A percentile compares a stretch with the other conserved stretches of the same genome.
Evolutionary conservation across 2,113 vertebrate species (phyloP).

Genomic region (Gallinago jamesoni): DNA sequence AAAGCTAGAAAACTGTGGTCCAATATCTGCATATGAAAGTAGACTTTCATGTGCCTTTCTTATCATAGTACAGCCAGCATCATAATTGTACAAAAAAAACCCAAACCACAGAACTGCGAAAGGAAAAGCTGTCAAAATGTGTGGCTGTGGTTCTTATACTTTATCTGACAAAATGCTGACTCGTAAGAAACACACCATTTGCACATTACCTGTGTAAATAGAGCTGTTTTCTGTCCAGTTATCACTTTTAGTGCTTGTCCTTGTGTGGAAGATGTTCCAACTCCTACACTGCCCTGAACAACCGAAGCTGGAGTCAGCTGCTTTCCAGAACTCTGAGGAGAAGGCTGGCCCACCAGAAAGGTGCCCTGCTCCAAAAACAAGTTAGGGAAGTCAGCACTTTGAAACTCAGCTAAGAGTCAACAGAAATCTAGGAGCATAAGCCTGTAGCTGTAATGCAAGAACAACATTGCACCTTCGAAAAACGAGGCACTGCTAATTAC

Average conservation of each 20-base stretch:
- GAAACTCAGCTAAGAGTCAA: background rate
- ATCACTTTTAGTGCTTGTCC: constrained; percentile 91
- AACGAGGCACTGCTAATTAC: background rate
- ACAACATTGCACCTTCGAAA: background rate
- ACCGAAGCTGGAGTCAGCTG: constrained; percentile 80
- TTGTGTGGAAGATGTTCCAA: constrained; percentile 78
- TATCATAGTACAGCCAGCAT: background rate
- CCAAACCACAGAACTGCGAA: background rate
- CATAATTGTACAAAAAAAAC: background rate
- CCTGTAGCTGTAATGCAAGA: background rate
- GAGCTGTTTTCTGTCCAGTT: constrained; percentile 92
- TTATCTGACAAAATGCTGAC: background rate
- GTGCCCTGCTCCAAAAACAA: constrained; percentile 82
- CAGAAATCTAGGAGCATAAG: background rate
- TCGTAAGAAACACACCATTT: background rate
- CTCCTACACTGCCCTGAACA: constrained; percentile 76
- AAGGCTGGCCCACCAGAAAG: constrained; percentile 94
- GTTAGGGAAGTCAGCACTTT: background rate
- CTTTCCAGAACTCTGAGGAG: constrained; percentile 86
- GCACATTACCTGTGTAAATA: constrained; percentile 88
- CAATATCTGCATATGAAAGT: background rate
- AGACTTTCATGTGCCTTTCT: background rate
- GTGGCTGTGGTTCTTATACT: background rate
- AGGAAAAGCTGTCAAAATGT: background rate
- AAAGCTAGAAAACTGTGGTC: background rate